Evolutionary conservation across 2,888 invertebrate species (phyloP).

Genomic region (Rutpela maculata): DNA sequence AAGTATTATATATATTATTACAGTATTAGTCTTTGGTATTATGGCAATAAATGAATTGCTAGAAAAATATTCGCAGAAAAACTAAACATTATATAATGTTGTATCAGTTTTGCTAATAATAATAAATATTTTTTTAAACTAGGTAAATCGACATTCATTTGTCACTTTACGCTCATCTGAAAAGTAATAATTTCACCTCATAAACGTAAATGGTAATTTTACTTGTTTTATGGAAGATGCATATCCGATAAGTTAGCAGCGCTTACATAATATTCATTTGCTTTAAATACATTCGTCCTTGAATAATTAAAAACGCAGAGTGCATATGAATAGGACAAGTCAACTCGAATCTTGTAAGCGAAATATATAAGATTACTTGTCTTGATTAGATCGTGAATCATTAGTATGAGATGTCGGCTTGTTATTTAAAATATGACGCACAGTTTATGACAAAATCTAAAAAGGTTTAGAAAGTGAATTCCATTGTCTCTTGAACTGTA

Average conservation of each 20-base stretch:
- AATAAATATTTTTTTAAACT: too few relatives aligned
- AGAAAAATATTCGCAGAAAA: too few relatives aligned
- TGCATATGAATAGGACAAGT: slow-evolving; percentile 23
- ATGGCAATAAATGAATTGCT: too few relatives aligned
- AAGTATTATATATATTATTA: too few relatives aligned
- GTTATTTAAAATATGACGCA: slow-evolving; percentile 27
- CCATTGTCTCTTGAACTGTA: slow-evolving; percentile 25
- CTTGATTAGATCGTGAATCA: slow-evolving; percentile 34
- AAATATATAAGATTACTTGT: slow-evolving; percentile 24
- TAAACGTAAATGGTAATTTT: slow-evolving; percentile 14
- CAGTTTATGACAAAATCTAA: slow-evolving; percentile 23
- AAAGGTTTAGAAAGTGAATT: slow-evolving; percentile 34
- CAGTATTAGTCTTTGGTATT: too few relatives aligned
- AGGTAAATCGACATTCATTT: too few relatives aligned
- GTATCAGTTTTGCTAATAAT: too few relatives aligned
- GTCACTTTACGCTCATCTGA: too few relatives aligned
- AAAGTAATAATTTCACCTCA: not conserved
- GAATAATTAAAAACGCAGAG: slow-evolving; percentile 29
- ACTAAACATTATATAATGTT: too few relatives aligned
- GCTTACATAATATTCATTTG: slow-evolving; percentile 9
- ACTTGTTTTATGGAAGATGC: slow-evolving; percentile 11
- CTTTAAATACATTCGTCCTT: slow-evolving; percentile 21
- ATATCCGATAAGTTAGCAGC: not conserved
- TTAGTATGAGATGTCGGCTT: slow-evolving; percentile 20
- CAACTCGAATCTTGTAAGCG: slow-evolving; percentile 26